phyloP scores from a whole-genome alignment of 2,113 vertebrate species.

The Rhineura floridana region DNA sequence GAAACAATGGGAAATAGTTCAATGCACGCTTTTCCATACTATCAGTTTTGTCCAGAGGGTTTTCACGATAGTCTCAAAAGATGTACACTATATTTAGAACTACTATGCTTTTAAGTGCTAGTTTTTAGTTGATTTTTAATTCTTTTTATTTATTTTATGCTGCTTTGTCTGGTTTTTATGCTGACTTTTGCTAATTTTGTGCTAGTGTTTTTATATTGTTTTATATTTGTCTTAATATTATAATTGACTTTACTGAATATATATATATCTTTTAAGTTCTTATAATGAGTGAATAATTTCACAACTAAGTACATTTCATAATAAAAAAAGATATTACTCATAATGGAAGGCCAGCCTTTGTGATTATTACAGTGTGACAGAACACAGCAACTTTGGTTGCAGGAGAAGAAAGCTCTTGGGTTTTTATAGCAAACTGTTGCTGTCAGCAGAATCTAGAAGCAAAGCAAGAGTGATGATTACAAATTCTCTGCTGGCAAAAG shows the following conservation, averaged over 20 bases:
- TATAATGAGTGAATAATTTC: neutral
- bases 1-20: slow-evolving; percentile 35
- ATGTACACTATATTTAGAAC: neutral
- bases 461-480: neutral
- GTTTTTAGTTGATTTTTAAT: no score
- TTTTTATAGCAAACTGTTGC: neutral
- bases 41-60: neutral
- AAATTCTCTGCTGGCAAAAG: neutral
- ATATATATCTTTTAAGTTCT: neutral
- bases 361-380: neutral
- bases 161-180: no score
- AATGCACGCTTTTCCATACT: slow-evolving; percentile 50
- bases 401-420: neutral
- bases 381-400: neutral
- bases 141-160: no score
- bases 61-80: neutral
- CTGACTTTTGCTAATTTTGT: no score
- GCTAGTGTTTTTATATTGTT: no score
- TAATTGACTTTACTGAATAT: no score
- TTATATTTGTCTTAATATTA: no score
- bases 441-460: neutral
- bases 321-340: neutral
- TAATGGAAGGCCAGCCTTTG: neutral
- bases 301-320: neutral
- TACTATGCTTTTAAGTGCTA: no score